Percentiles rank a stretch among this genome's conserved stretches.
Conservation (phyloP, 2,888 invertebrate genomes). For the Scrobipalpa atriplicella region DNA sequence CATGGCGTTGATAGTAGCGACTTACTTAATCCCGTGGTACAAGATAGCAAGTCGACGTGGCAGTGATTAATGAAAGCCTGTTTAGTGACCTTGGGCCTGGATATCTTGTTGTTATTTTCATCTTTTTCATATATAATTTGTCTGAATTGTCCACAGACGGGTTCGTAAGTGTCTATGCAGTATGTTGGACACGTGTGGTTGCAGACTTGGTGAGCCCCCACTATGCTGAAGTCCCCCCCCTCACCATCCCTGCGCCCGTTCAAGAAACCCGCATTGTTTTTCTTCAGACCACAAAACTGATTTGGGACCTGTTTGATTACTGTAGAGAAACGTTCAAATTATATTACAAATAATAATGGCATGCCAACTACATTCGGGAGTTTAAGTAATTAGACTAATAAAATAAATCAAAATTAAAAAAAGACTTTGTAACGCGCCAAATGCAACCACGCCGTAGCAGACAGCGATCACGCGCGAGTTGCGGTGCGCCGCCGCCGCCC, state of each 20-base stretch:
- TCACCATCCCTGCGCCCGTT: slow-evolving; percentile 46
- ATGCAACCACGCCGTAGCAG: too few relatives aligned
- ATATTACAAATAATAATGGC: not conserved
- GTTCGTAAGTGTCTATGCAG: slow-evolving; percentile 66
- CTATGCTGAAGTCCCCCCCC: slow-evolving; percentile 56
- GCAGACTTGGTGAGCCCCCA: slow-evolving; percentile 66
- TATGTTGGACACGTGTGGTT: slow-evolving; percentile 71
- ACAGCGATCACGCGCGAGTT: too few relatives aligned
- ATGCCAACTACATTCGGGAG: not conserved
- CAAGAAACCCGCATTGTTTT: not conserved
- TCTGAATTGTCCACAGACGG: slow-evolving; percentile 67
- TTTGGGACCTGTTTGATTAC: slow-evolving; percentile 1
- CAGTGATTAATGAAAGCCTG: slow-evolving; percentile 69
- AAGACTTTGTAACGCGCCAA: too few relatives aligned
- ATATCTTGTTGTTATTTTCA: too few relatives aligned
- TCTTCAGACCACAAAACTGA: slow-evolving; percentile 7
- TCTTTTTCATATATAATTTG: slow-evolving; percentile 30
- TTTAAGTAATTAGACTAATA: too few relatives aligned
- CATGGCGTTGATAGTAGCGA: too few relatives aligned
- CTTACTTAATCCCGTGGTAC: slow-evolving; percentile 66
- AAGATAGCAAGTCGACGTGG: slow-evolving; percentile 71
- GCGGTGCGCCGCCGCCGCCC: too few relatives aligned
- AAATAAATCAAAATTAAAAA: too few relatives aligned
- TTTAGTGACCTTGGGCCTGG: slow-evolving; percentile 21
- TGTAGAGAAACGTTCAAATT: not conserved